Evolutionary conservation across 2,888 invertebrate genomes (phyloP).

Genomic region (Drosophila borborema): DNA sequence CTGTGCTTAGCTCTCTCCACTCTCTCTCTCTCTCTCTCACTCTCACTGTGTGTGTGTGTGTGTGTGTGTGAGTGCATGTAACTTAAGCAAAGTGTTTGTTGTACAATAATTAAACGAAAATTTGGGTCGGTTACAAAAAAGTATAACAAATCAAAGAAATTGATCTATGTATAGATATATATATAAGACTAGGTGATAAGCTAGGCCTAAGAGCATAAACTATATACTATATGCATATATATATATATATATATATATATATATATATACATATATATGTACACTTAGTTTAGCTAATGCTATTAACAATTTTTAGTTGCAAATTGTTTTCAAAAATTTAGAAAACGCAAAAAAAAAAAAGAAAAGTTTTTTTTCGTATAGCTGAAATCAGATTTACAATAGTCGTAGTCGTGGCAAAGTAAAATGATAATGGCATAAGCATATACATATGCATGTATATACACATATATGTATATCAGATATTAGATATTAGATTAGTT

Average conservation of each 20-base stretch:
- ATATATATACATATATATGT: background rate
- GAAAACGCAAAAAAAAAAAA: background rate
- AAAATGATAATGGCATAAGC: background rate
- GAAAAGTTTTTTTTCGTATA: background rate
- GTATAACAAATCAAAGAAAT: conserved; percentile 47
- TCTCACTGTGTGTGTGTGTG: background rate
- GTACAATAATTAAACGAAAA: conserved; percentile 35
- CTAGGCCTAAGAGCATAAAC: conserved; percentile 20
- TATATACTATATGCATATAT: conserved; percentile 2
- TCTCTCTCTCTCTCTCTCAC: background rate
- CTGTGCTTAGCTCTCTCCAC: background rate
- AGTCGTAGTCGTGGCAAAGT: conserved; percentile 1
- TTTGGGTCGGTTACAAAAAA: conserved; percentile 22
- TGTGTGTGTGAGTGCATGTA: background rate
- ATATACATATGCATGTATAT: background rate
- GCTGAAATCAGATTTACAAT: conserved; percentile 1
- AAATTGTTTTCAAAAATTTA: background rate
- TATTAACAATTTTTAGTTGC: background rate
- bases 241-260: background rate
- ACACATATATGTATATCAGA: background rate
- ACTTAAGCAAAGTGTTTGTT: background rate
- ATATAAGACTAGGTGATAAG: conserved; percentile 20
- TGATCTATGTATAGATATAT: background rate
- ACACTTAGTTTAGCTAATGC: background rate
- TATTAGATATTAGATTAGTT: conserved; percentile 26